Evolutionary conservation across 2,797 vertebrate species (phyloP).

Genomic region (Odontamblyopus rebecca): DNA sequence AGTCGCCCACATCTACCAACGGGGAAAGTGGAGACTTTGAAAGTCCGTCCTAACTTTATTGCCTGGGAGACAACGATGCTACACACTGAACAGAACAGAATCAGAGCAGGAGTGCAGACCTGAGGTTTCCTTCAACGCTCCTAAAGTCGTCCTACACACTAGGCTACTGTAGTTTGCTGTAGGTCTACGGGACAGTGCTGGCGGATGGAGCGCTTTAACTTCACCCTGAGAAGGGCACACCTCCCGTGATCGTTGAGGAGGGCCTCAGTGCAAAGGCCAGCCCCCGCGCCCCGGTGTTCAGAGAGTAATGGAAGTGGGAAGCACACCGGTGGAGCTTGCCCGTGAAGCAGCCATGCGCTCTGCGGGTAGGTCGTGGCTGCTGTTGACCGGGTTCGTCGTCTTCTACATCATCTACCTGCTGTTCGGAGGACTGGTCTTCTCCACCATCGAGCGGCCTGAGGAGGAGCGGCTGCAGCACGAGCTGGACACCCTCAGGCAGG

Average conservation of each 20-base stretch:
- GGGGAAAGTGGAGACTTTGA: too few relatives aligned
- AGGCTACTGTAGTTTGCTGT: too few relatives aligned
- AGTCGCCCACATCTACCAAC: too few relatives aligned
- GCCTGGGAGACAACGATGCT: too few relatives aligned
- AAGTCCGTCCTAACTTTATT: too few relatives aligned
- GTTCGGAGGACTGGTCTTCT: constrained; percentile 85
- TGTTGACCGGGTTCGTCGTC: constrained; percentile 75
- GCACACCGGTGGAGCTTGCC: neutral
- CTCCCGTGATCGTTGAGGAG: neutral
- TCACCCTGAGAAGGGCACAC: neutral
- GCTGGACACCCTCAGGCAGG: constrained; percentile 71
- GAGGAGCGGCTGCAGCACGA: constrained; percentile 80
- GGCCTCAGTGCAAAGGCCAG: constrained; percentile 30
- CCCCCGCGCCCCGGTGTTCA: constrained; percentile 20
- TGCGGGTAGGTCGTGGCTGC: constrained; percentile 68
- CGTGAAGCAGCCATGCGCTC: constrained; percentile 59
- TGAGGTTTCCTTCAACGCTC: too few relatives aligned
- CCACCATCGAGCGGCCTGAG: constrained; percentile 84
- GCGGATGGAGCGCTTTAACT: too few relatives aligned
- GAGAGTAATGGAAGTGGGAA: neutral
- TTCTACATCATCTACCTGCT: constrained; percentile 82
- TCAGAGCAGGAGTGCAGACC: too few relatives aligned
- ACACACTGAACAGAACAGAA: too few relatives aligned
- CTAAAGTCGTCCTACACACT: too few relatives aligned
- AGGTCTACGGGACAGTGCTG: too few relatives aligned